Conservation (phyloP, 2,113 vertebrate genomes). For the Promerops cafer region DNA sequence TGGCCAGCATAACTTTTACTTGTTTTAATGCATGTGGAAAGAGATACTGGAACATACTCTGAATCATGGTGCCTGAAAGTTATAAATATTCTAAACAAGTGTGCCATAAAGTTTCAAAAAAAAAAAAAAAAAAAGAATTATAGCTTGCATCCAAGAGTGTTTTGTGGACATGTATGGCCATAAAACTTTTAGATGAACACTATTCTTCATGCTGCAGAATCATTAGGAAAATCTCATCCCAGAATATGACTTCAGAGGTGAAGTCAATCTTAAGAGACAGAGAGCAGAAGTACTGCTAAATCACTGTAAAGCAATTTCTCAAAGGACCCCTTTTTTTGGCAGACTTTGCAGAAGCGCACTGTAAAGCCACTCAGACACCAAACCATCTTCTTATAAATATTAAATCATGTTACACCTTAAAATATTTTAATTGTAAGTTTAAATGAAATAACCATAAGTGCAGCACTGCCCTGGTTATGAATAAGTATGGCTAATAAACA, state of each 20-base stretch:
- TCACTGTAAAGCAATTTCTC: neutral
- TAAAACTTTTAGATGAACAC: constrained; percentile 19
- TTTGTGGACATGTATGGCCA: neutral
- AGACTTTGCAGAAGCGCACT: neutral
- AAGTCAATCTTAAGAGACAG: neutral
- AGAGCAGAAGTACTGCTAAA: neutral
- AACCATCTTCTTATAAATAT: neutral
- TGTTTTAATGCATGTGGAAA: neutral
- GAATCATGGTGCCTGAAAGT: neutral
- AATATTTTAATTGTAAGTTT: neutral
- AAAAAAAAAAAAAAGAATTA: neutral
- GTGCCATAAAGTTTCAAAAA: neutral
- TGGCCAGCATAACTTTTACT: neutral
- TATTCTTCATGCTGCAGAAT: constrained; percentile 47
- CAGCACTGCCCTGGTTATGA: neutral
- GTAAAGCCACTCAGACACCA: neutral
- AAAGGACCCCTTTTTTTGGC: neutral
- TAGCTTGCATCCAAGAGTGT: constrained; percentile 1
- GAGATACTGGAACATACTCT: neutral
- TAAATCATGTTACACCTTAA: neutral
- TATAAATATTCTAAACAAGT: neutral
- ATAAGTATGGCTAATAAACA: neutral
- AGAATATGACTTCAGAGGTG: neutral
- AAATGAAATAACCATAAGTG: neutral
- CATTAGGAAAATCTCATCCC: constrained; percentile 35